phyloP scores from a whole-genome alignment of 2,113 vertebrate species.

The Notarius quadriscutis region DNA sequence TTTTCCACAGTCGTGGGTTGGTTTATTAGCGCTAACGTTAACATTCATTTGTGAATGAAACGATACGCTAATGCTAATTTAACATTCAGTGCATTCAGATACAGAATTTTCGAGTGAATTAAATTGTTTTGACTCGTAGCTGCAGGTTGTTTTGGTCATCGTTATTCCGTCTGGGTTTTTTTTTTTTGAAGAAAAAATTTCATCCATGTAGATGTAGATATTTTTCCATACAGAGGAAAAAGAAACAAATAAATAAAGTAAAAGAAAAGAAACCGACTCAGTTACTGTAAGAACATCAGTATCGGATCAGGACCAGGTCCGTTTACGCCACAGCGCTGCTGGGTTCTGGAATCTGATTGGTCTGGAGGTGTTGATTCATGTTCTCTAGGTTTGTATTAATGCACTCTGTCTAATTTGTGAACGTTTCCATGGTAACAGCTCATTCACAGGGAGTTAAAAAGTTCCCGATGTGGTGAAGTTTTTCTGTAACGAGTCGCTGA shows the following conservation, averaged over 20 bases:
- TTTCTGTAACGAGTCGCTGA: neutral
- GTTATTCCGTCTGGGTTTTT: too few relatives aligned
- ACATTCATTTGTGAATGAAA: neutral
- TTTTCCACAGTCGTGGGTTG: neutral
- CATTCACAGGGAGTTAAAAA: neutral
- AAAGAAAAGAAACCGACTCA: too few relatives aligned
- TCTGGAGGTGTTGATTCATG: neutral
- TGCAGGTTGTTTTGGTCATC: too few relatives aligned
- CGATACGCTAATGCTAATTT: neutral
- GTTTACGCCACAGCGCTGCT: too few relatives aligned
- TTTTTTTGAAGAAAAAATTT: too few relatives aligned
- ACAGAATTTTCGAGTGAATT: neutral
- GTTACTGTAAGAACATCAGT: too few relatives aligned
- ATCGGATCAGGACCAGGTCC: too few relatives aligned
- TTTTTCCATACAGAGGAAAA: too few relatives aligned
- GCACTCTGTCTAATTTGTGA: neutral
- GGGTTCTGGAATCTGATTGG: neutral
- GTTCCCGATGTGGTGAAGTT: neutral
- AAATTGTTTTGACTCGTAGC: neutral
- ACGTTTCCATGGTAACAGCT: neutral
- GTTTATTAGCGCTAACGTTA: neutral
- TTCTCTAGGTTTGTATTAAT: neutral
- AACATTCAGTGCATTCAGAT: neutral
- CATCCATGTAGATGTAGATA: too few relatives aligned
- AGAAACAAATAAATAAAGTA: too few relatives aligned